Conservation (phyloP, 92 coral and sea anemone genomes). For the Umimayanthus kanabou region DNA sequence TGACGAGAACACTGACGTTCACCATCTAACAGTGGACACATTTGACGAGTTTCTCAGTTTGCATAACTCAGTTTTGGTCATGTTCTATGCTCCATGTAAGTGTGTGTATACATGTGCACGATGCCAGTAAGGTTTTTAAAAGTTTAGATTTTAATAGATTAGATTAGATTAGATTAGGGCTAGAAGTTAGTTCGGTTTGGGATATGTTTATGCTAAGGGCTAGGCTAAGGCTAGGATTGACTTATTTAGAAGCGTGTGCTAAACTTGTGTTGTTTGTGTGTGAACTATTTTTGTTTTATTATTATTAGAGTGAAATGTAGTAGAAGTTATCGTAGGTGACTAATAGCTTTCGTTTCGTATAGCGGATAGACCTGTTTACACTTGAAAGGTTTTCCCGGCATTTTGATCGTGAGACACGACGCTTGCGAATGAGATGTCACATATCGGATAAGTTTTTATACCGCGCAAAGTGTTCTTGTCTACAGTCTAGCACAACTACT, state of each 20-base stretch:
- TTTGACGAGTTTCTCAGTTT: slow-evolving; percentile 75
- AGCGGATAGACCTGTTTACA: too few relatives aligned
- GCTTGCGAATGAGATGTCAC: too few relatives aligned
- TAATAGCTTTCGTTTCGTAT: too few relatives aligned
- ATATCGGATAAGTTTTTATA: too few relatives aligned
- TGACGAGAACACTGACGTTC: slow-evolving; percentile 81
- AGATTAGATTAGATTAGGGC: background rate
- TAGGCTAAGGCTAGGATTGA: background rate
- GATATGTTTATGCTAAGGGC: background rate
- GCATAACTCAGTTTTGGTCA: slow-evolving; percentile 85
- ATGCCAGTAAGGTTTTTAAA: background rate
- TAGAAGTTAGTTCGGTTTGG: background rate
- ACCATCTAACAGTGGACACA: slow-evolving; percentile 73
- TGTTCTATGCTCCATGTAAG: slow-evolving; percentile 99
- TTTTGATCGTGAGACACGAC: too few relatives aligned
- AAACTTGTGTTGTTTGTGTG: background rate
- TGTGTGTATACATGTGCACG: background rate
- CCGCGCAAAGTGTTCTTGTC: too few relatives aligned
- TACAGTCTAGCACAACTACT: too few relatives aligned
- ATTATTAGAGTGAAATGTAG: too few relatives aligned
- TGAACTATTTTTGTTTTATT: too few relatives aligned
- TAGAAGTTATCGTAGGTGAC: too few relatives aligned
- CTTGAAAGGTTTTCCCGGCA: too few relatives aligned
- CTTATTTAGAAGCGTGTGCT: background rate
- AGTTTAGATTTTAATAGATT: background rate